These are phyloP conservation scores for Phrynosoma platyrhinos DNA, from an alignment of 2,113 vertebrate species.

Conservation along the genomic window DNA sequence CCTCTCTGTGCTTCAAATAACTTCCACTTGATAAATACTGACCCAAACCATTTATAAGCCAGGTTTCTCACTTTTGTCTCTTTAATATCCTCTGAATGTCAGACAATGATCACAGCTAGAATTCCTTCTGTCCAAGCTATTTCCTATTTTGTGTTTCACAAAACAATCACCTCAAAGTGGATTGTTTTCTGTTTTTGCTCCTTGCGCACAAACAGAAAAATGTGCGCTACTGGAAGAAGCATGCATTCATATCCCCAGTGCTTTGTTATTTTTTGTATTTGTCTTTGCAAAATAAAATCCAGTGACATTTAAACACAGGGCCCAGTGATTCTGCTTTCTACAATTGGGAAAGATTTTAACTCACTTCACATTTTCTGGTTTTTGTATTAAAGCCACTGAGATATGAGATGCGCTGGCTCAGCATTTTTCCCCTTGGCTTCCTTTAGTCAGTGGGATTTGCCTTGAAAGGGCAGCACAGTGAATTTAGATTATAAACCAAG, in stretches of 20 bases:
- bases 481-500: neutral
- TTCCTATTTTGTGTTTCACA: conserved; percentile 57
- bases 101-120: conserved; percentile 55
- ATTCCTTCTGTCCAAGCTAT: conserved; percentile 62
- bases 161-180: conserved; percentile 53
- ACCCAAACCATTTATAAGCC: conserved; percentile 50
- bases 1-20: conserved; percentile 53
- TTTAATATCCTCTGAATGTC: conserved; percentile 52
- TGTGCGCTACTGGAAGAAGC: neutral
- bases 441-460: neutral
- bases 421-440: neutral
- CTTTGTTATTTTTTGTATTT: neutral
- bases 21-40: conserved; percentile 36
- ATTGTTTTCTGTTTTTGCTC: conserved; percentile 43
- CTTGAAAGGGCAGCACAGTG: neutral
- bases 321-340: neutral
- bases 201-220: conserved; percentile 42
- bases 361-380: conserved; percentile 7
- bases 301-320: conserved; percentile 1
- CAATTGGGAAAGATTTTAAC: neutral
- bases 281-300: conserved; percentile 5
- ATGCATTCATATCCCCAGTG: neutral
- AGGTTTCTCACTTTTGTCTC: conserved; percentile 50
- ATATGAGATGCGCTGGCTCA: neutral
- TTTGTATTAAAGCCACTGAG: neutral